Base-by-base conservation (phyloP, 2,888 invertebrate genomes). In the Sialis fuliginosa region DNA sequence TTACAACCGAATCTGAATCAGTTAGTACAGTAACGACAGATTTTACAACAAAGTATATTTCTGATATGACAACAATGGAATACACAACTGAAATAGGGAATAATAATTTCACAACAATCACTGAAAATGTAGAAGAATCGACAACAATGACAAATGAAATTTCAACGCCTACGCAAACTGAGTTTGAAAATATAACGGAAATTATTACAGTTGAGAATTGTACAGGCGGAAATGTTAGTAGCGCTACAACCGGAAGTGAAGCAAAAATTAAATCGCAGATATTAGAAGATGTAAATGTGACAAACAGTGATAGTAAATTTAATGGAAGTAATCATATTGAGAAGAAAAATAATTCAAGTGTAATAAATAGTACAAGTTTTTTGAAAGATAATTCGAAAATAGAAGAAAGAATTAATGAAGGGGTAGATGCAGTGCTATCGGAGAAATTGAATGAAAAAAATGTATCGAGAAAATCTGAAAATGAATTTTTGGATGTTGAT, bases 1-100 rank as follows among this genome's bases (percentile, higher is more conserved):
- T n/a, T 13, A 48, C 46, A 46, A 52, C 52, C 13, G 49, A 52
- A 35, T 50, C 52, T 33, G 51, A 51, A 35, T 50, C 41, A 41
- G 4, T 22, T 2, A 52, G 52, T 7, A 44, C 49, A 6, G 22
- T 48, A 3, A 46, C 52, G 8, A 49, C 50, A n/a, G 47, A 46
- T 7, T 48, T 40, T n/a, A 35, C 44, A 6, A 44, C 50, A 22
- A 41, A 46, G 9, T 13, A 39, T 13, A 35, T 33, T 5, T 34
- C 33, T 6, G 43, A 45, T 39, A 9, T 30, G 8, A 44, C 37
- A 10, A 44, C 51, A 32, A 47, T 51, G 6, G 45, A 42, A 34
- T 31, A 45, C 13, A 35, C 49, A 30, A 55, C 56, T 48, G 58
- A 58, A 48, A 56, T 57, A 50, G 53, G 55, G 31, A 54, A n/a